Percentiles rank a stretch among this genome's conserved stretches.
Evolutionary conservation across 1,140 invertebrate genomes (phyloP).

Genomic region (Carposina sasakii): DNA sequence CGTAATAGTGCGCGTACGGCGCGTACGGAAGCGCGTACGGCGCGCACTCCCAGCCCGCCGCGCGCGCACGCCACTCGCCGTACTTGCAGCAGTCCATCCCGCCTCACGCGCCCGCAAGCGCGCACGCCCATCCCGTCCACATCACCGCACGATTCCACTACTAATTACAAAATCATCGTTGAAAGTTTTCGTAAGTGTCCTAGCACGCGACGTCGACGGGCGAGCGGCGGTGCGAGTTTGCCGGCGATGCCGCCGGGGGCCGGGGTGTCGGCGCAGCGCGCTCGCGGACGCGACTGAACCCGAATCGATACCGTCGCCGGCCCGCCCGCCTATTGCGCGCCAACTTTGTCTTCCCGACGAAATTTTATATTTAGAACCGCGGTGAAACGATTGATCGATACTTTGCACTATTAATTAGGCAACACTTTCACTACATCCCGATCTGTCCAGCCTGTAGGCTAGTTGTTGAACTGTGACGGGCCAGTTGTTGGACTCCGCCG

Average conservation of each 20-base stretch:
- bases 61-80: slow-evolving; percentile 50
- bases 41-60: slow-evolving; percentile 38
- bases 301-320: slow-evolving; percentile 38
- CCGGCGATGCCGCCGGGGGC: slow-evolving; percentile 62
- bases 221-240: slow-evolving; percentile 70
- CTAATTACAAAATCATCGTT: too few relatives aligned
- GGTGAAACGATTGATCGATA: slow-evolving; percentile 70
- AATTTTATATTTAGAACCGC: slow-evolving; percentile 72
- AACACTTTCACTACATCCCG: slow-evolving; percentile 55
- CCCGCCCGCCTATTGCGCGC: slow-evolving; percentile 61
- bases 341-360: slow-evolving; percentile 68
- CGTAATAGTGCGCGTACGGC: slow-evolving; percentile 55
- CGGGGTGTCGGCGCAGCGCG: slow-evolving; percentile 64
- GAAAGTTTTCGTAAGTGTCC: too few relatives aligned
- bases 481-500: too few relatives aligned
- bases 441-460: too few relatives aligned
- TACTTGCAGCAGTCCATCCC: slow-evolving; percentile 66
- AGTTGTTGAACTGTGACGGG: too few relatives aligned
- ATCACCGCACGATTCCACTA: slow-evolving; percentile 26
- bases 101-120: slow-evolving; percentile 35
- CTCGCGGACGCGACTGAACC: slow-evolving; percentile 45
- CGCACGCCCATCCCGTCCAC: slow-evolving; percentile 48
- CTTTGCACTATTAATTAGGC: slow-evolving; percentile 69
- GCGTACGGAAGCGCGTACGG: slow-evolving; percentile 49
- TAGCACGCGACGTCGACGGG: too few relatives aligned